phyloP scores from a whole-genome alignment of 2,113 vertebrate genomes.

The Egretta garzetta region DNA sequence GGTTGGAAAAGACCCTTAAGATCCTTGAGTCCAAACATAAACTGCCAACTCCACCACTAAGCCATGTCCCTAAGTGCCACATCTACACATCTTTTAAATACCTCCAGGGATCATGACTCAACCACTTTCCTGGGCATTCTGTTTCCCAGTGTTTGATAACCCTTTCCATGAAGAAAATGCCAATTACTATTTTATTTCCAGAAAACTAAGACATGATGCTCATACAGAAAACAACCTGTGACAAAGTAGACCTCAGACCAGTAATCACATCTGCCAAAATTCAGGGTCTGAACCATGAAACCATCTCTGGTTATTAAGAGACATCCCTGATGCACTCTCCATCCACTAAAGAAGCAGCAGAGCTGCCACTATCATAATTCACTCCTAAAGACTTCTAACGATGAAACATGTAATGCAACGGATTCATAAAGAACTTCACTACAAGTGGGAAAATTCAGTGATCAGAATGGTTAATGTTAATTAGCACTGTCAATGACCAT shows the following conservation, averaged over 20 bases:
- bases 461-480: not conserved
- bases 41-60: not conserved
- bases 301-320: not conserved
- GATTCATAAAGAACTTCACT: not conserved
- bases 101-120: not conserved
- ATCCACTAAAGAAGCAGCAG: not conserved
- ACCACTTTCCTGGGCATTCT: not conserved
- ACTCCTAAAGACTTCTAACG: not conserved
- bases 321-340: not conserved
- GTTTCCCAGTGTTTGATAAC: not conserved
- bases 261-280: not conserved
- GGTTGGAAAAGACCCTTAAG: not conserved
- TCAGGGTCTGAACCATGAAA: not conserved
- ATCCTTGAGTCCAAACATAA: not conserved
- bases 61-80: not conserved
- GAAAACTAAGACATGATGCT: not conserved
- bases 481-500: not conserved
- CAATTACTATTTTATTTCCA: not conserved
- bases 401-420: not conserved
- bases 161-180: not conserved
- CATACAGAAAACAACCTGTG: not conserved
- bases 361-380: not conserved
- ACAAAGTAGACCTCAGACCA: not conserved
- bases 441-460: not conserved
- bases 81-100: not conserved